Conservation (phyloP, 1,140 invertebrate genomes). For the Triops cancriformis region DNA sequence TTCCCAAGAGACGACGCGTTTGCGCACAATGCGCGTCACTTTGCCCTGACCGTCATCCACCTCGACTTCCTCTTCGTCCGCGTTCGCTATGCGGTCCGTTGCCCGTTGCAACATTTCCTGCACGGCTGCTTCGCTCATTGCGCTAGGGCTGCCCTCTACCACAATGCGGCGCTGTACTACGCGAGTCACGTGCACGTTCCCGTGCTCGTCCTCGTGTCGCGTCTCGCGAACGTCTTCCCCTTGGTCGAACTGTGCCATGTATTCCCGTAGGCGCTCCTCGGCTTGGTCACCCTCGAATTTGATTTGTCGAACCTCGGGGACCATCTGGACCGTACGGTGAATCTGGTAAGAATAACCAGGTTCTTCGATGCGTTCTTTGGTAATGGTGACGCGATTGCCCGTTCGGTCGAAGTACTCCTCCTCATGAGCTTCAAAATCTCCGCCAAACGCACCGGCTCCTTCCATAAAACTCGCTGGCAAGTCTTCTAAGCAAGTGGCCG, state of each 20-base stretch:
- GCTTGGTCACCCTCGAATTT: conserved; percentile 48
- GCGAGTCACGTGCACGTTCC: conserved; percentile 45
- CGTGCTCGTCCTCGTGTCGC: conserved; percentile 42
- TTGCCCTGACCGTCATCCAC: conserved; percentile 28
- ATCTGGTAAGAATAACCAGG: conserved; percentile 40
- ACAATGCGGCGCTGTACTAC: conserved; percentile 45
- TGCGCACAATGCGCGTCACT: conserved; percentile 20
- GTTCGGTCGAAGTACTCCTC: background rate
- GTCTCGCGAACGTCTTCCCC: conserved; percentile 45
- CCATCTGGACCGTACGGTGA: conserved; percentile 43
- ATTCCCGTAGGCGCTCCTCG: conserved; percentile 43
- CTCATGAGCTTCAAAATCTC: background rate
- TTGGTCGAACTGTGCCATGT: conserved; percentile 44
- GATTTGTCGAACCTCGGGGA: conserved; percentile 45
- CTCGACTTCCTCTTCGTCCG: conserved; percentile 35
- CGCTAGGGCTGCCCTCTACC: conserved; percentile 32
- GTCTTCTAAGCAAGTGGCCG: background rate
- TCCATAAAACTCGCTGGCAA: background rate
- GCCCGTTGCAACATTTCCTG: conserved; percentile 24
- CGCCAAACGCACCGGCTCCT: background rate
- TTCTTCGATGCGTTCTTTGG: conserved; percentile 32
- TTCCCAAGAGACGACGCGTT: conserved; percentile 14
- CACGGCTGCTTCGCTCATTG: conserved; percentile 24
- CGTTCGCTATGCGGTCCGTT: conserved; percentile 22
- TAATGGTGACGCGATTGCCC: background rate